Conservation (phyloP, 2,888 invertebrate species). For the Folsomia candida region DNA sequence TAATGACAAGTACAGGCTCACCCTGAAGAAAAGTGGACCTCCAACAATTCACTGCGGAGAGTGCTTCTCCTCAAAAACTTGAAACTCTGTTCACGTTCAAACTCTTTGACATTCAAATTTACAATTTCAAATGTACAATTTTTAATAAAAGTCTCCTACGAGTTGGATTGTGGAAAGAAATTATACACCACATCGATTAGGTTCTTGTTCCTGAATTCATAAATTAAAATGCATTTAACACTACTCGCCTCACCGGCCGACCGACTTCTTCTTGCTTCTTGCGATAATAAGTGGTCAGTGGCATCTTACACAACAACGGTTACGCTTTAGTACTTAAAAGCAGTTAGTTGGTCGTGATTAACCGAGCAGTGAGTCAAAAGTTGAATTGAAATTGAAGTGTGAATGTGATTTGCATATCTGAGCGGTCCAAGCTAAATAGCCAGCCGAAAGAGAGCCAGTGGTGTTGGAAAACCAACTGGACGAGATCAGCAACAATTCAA, state of each 20-base stretch:
- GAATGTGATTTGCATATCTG: constrained; percentile 5
- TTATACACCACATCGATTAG: neutral
- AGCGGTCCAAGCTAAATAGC: too few relatives aligned
- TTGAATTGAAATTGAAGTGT: neutral
- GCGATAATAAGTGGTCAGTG: too few relatives aligned
- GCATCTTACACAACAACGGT: too few relatives aligned
- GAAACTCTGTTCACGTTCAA: neutral
- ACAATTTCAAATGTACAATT: neutral
- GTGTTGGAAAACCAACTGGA: neutral
- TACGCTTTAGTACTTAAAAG: too few relatives aligned
- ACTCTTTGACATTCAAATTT: neutral
- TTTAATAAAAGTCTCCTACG: neutral
- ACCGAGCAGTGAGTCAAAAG: neutral
- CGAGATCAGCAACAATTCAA: neutral
- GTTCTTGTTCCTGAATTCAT: neutral
- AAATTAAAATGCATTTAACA: constrained; percentile 4
- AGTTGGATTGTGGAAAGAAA: neutral
- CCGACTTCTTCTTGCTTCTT: too few relatives aligned
- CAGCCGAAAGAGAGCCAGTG: neutral
- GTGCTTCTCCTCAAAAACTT: neutral
- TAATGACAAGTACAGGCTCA: neutral
- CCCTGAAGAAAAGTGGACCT: neutral
- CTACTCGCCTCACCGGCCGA: neutral
- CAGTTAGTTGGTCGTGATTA: neutral
- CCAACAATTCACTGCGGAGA: neutral